Base-by-base conservation (phyloP, 2,113 vertebrate genomes). In the Syrrhaptes paradoxus region DNA sequence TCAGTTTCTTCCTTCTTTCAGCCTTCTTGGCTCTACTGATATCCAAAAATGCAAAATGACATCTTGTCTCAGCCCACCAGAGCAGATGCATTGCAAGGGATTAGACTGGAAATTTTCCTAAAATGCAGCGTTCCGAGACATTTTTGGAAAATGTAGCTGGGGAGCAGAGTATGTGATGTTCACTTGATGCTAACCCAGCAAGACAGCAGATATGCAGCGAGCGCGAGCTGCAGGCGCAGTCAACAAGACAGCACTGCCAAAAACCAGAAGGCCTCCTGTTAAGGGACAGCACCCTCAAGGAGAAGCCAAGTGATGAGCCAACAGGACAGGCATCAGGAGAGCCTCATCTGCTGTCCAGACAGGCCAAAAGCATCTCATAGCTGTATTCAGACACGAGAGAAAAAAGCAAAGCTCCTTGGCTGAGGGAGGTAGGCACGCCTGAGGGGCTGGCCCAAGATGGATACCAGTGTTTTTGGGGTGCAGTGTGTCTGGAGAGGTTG, bases 51-150 rank as follows among this genome's bases (percentile, higher is more conserved):
- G 90, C 88, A 95, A 90, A 92, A 94, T 79, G 93, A 94, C 96
- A 94, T 96, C 96, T 97, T 94, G 95, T 89, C 49, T 96, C 93
- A 95, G 84, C 96, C 96, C 94, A 95, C 95, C 57, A 89, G 93
- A 95, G 94, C 95, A 97, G 96, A 95, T 95, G 94, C 93, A 74
- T 82, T 25, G 80, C 66, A 95, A 66, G 68, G 91, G 77, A 95
- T 94, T 75, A 91, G 93, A 32, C 94, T 97, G 96, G 95, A 95
- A 79, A 61, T 93, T 54, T 94, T 92, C 84, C 89, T 95, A 65
- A 95, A 95, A 62, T 94, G 96, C 95, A 89, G 83, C 6, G 0
- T 66, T 75, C 73, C 14, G 74, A 85, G 92, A 16, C 6, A 0
- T 46, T 86, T 94, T 76, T 79, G 79, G 90, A 41, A 32, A 38